These are phyloP conservation scores for Rallus crepitans DNA, from an alignment of 2,797 vertebrate genomes.

Conservation along the genomic window DNA sequence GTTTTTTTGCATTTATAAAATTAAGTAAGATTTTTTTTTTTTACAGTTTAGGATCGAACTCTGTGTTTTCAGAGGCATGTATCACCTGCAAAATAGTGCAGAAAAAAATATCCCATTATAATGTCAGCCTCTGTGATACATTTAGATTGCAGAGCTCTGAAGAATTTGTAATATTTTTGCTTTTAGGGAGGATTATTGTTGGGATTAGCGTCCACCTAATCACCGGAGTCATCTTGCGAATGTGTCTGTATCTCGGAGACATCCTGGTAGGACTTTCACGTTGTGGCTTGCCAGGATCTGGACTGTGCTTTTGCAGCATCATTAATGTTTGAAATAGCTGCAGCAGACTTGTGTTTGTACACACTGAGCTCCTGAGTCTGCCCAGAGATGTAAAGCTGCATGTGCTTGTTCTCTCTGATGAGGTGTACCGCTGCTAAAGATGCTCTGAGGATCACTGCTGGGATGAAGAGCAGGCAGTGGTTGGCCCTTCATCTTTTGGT, in stretches of 20 bases:
- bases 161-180: slow-evolving; percentile 1
- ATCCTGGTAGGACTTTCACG: background rate
- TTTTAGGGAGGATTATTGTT: background rate
- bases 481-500: fast-evolving
- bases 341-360: background rate
- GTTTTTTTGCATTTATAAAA: background rate
- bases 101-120: background rate
- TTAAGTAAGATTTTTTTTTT: background rate
- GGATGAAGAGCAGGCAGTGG: background rate
- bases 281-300: background rate
- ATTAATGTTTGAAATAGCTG: background rate
- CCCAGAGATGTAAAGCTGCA: background rate
- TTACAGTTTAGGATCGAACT: background rate
- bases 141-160: background rate
- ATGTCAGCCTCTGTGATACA: background rate
- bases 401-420: fast-evolving
- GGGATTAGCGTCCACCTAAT: background rate
- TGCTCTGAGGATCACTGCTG: fast-evolving
- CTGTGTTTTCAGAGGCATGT: background rate
- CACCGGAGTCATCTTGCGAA: background rate
- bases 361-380: background rate
- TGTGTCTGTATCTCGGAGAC: background rate
- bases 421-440: background rate
- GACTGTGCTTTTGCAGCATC: background rate
- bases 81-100: background rate